phyloP scores from a whole-genome alignment of 2,888 invertebrate species.

The Creontiades dilutus region DNA sequence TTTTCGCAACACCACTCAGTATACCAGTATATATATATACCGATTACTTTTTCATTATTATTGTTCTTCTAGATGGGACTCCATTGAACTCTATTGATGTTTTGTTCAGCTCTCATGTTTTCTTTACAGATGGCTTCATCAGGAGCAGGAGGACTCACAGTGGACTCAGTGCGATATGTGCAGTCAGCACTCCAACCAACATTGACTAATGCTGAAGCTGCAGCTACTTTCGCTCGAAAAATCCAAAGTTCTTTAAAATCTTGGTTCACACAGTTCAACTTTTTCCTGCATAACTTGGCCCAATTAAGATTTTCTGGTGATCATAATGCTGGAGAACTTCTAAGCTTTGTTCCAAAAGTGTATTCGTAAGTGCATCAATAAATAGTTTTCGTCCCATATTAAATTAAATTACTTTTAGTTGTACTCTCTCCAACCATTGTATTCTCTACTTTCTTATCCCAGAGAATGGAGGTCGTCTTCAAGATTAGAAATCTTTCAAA shows the following conservation, averaged over 20 bases:
- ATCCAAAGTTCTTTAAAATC: conserved; percentile 96
- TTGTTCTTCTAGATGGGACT: too few species aligned
- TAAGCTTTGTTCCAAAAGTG: conserved; percentile 96
- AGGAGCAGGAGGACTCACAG: conserved; percentile 94
- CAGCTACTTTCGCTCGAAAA: conserved; percentile 96
- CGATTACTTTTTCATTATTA: too few species aligned
- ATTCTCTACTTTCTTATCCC: too few species aligned
- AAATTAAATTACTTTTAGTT: background rate
- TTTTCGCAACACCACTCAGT: too few species aligned
- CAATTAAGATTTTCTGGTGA: conserved; percentile 95
- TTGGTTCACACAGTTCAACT: conserved; percentile 97
- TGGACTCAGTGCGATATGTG: conserved; percentile 94
- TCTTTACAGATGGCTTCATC: conserved; percentile 90
- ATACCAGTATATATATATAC: too few species aligned
- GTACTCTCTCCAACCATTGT: too few species aligned
- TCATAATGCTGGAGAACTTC: conserved; percentile 86
- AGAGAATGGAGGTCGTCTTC: too few species aligned
- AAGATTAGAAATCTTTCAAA: too few species aligned
- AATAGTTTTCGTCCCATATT: background rate
- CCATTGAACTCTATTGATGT: too few species aligned
- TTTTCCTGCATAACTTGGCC: conserved; percentile 97
- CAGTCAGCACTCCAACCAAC: conserved; percentile 93
- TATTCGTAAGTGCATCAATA: conserved; percentile 87
- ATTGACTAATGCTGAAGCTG: conserved; percentile 95
- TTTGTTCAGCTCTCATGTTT: too few species aligned